Conservation (phyloP, 2,113 vertebrate genomes). For the Sapayoa aenigma region DNA sequence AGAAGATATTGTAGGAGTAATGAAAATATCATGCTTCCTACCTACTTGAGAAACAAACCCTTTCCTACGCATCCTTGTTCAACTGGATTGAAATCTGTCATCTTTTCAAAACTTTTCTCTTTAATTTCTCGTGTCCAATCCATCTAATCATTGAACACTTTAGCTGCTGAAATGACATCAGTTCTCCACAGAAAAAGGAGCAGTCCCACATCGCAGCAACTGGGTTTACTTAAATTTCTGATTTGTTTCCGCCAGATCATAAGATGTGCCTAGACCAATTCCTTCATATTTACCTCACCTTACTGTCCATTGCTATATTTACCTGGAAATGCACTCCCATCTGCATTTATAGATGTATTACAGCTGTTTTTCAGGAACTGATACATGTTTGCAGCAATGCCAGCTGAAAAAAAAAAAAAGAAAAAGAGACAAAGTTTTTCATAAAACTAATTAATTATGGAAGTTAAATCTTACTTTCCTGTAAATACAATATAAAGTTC, state of each 20-base stretch:
- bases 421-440: not conserved
- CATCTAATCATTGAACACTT: not conserved
- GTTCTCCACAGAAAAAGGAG: too few species aligned
- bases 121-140: not conserved
- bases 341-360: not conserved
- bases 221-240: not conserved
- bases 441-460: not conserved
- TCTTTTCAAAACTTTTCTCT: not conserved
- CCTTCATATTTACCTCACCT: too few species aligned
- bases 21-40: not conserved
- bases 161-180: fast-evolving
- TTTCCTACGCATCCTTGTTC: not conserved
- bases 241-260: not conserved
- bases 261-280: not conserved
- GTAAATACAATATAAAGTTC: not conserved
- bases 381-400: conserved; percentile 54
- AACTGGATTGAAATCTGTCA: not conserved
- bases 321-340: conserved; percentile 75
- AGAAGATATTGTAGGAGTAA: not conserved
- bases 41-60: not conserved
- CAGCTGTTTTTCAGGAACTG: conserved; percentile 69
- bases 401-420: conserved; percentile 43
- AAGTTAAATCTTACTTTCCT: not conserved
- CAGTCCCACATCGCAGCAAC: too few species aligned
- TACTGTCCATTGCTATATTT: not conserved